Conservation (phyloP, 2,113 vertebrate genomes). For the Amblyopsis rosae region DNA sequence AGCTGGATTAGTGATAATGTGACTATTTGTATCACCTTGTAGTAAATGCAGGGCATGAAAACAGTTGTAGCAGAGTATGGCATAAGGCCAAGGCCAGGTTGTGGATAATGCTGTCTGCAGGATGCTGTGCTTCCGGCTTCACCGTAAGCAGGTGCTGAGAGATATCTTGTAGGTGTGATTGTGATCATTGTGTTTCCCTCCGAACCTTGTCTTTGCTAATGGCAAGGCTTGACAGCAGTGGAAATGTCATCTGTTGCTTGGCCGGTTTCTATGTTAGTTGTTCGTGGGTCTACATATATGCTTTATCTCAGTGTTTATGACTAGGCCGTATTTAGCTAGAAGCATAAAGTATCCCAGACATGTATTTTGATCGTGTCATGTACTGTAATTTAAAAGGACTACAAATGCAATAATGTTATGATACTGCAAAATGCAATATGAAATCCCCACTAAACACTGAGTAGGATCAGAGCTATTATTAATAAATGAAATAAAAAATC, state of each 20-base stretch:
- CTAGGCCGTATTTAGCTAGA: no score
- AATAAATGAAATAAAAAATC: no score
- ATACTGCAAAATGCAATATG: no score
- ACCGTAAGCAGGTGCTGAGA: conserved; percentile 54
- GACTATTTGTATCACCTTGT: conserved; percentile 25
- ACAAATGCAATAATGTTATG: no score
- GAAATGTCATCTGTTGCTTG: background rate
- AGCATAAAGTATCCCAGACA: no score
- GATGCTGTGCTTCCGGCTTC: conserved; percentile 48
- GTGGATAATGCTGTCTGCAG: conserved; percentile 9
- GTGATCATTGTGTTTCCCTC: conserved; percentile 44
- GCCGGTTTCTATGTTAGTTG: background rate
- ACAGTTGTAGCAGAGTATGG: conserved; percentile 19
- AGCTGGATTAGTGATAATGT: conserved; percentile 9
- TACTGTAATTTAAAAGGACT: no score
- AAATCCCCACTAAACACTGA: no score
- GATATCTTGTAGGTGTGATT: conserved; percentile 48
- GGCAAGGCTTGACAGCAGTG: conserved; percentile 29
- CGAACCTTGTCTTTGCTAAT: conserved; percentile 26
- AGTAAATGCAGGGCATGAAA: conserved; percentile 25
- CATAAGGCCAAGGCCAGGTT: conserved; percentile 17
- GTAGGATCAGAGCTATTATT: no score
- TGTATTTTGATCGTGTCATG: no score
- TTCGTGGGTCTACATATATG: background rate
- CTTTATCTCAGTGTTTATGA: background rate